Percentiles rank a stretch among this genome's conserved stretches.
These are phyloP conservation scores for Bombylius discolor DNA, from an alignment of 2,888 invertebrate genomes.

Conservation along the genomic window DNA sequence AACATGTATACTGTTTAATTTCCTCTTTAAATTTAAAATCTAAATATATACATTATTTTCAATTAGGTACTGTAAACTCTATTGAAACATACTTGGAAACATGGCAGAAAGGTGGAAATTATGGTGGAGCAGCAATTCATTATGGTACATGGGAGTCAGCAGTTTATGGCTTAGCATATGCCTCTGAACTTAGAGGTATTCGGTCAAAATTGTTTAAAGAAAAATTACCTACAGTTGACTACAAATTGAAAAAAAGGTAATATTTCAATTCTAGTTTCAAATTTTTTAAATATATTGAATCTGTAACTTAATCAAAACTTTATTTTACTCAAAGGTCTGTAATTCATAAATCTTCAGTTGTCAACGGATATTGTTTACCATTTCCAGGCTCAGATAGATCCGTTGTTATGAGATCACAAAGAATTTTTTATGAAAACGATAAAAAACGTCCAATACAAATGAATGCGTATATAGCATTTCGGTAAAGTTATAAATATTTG, in stretches of 20 bases:
- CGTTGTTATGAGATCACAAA: conserved; percentile 69
- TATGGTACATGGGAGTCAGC: conserved; percentile 85
- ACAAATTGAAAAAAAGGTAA: conserved; percentile 42
- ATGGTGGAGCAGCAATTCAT: conserved; percentile 46
- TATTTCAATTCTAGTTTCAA: neutral
- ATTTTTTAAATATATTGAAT: conserved; percentile 26
- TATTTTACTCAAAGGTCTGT: conserved; percentile 28
- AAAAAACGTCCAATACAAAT: conserved; percentile 67
- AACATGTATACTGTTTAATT: conserved; percentile 7
- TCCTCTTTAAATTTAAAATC: neutral
- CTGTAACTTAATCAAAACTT: conserved; percentile 3
- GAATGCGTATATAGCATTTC: conserved; percentile 54
- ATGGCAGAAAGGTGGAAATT: conserved; percentile 25
- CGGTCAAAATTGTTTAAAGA: conserved; percentile 54
- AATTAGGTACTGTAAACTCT: conserved; percentile 53
- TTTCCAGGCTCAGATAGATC: conserved; percentile 77
- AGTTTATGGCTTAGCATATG: conserved; percentile 58
- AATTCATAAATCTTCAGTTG: conserved; percentile 40
- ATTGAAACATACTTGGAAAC: conserved; percentile 55
- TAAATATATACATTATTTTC: conserved; percentile 25
- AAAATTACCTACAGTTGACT: conserved; percentile 48
- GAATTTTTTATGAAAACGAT: conserved; percentile 52
- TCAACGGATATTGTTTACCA: conserved; percentile 51
- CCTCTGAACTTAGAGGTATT: conserved; percentile 48
- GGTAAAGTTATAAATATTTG: conserved; percentile 15